Conservation (phyloP, 2,797 vertebrate genomes). For the Hemitrygon akajei region DNA sequence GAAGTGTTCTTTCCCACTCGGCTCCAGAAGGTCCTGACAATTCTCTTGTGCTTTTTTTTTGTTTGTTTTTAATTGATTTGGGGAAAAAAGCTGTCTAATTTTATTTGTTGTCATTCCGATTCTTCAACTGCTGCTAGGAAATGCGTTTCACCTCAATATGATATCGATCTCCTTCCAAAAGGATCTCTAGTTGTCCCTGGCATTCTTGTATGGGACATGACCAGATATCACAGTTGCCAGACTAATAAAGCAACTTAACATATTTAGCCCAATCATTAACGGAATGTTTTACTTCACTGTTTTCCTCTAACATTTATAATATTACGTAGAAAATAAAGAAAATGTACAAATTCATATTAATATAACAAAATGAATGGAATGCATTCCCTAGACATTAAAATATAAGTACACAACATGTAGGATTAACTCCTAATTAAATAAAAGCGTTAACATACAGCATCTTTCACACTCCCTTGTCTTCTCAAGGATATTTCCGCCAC, state of each 20-base stretch:
- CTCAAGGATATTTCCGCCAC: too few relatives aligned
- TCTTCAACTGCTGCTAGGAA: neutral
- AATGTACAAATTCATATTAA: neutral
- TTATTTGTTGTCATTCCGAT: constrained; percentile 5
- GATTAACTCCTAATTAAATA: too few relatives aligned
- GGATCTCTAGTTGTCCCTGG: neutral
- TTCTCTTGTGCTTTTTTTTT: neutral
- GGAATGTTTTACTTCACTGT: too few relatives aligned
- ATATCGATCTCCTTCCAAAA: neutral
- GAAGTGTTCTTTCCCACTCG: neutral
- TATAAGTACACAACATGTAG: neutral
- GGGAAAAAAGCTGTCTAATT: neutral
- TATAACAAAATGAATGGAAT: neutral
- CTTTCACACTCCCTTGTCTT: too few relatives aligned
- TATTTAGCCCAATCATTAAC: neutral
- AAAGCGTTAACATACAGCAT: too few relatives aligned
- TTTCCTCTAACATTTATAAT: neutral
- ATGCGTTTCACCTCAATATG: neutral
- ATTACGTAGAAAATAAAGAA: neutral
- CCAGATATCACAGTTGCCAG: neutral
- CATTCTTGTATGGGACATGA: neutral
- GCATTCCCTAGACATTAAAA: neutral
- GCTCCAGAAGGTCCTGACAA: constrained; percentile 6
- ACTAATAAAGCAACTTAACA: neutral
- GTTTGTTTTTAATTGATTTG: too few relatives aligned